phyloP scores from a whole-genome alignment of 1,140 invertebrate species.

The Gonatopus flavifemur region DNA sequence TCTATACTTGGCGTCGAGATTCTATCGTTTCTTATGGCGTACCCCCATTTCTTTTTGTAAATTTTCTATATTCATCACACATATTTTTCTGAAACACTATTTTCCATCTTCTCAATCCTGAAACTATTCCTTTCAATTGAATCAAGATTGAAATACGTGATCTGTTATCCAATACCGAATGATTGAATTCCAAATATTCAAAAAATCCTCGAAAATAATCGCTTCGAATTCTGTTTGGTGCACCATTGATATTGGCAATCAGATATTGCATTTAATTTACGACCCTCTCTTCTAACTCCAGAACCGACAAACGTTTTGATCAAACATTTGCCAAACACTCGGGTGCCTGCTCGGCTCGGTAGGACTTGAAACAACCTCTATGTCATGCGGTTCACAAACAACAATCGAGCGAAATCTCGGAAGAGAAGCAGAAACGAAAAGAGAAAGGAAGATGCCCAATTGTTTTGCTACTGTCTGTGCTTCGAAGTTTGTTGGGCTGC shows the following conservation, averaged over 20 bases:
- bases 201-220: too few species aligned
- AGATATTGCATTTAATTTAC: conserved; percentile 50
- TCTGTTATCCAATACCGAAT: too few species aligned
- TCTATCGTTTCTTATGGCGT: too few species aligned
- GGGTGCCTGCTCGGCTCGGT: conserved; percentile 23
- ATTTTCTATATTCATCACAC: too few species aligned
- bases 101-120: too few species aligned
- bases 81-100: too few species aligned
- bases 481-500: conserved; percentile 36
- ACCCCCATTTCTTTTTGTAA: too few species aligned
- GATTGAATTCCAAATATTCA: too few species aligned
- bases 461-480: conserved; percentile 40
- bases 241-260: conserved; percentile 34
- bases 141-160: too few species aligned
- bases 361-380: conserved; percentile 40
- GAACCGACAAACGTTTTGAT: conserved; percentile 55
- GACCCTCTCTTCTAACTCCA: conserved; percentile 25
- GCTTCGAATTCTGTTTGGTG: too few species aligned
- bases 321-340: conserved; percentile 58
- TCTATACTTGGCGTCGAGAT: too few species aligned
- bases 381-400: conserved; percentile 49
- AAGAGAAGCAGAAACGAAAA: conserved; percentile 10
- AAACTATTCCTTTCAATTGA: too few species aligned
- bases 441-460: conserved; percentile 27
- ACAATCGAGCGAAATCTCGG: conserved; percentile 31